Evolutionary conservation across 1,140 invertebrate species (phyloP), one percentile per base, ranked within the genome.

Genomic region (Cydia pomonella): DNA sequence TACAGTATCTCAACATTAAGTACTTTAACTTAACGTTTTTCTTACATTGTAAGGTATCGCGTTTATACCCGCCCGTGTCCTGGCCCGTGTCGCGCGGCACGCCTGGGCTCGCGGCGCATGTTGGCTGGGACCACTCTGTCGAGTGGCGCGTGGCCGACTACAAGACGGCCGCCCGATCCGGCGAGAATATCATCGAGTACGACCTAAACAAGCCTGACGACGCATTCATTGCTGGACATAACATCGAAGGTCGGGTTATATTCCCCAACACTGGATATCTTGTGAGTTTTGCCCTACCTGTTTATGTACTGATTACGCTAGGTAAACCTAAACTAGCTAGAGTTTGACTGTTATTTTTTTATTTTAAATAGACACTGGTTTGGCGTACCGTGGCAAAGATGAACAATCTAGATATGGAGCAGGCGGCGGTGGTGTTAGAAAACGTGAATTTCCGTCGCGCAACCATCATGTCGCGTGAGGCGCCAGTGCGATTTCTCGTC

Each of bases 251-350:
- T 12, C 95, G 98, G 85, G 94, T 99, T 29, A 92, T 99, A 2
- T 99, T 98, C 93, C 99, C 99, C 12, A 98, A 98, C 66, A 99
- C 98, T 50, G 98, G 98, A 12, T 99, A 99, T 85, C 94, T 99
- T 92, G 95, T 95, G 86, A 90, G 90, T 76, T 1, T n/a, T n/a
- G n/a, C n/a, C n/a, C n/a, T n/a, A n/a, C n/a, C n/a, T n/a, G n/a
- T n/a, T n/a, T n/a, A n/a, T n/a, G n/a, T n/a, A n/a, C n/a, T n/a
- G n/a, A n/a, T n/a, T n/a, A n/a, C n/a, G n/a, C n/a, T n/a, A 7
- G 1, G 33, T 6, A 5, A 38, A 38, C 1, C 33, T 38, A 38
- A 27, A 6, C 33, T 38, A 1, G 33, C 6, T 3, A 6, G 6
- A 38, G 6, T 3, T 38, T 38, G 6, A 38, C 9, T 38, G 38